These are phyloP conservation scores for Thalassoma bifasciatum DNA, from an alignment of 2,113 vertebrate genomes.

Conservation along the genomic window DNA sequence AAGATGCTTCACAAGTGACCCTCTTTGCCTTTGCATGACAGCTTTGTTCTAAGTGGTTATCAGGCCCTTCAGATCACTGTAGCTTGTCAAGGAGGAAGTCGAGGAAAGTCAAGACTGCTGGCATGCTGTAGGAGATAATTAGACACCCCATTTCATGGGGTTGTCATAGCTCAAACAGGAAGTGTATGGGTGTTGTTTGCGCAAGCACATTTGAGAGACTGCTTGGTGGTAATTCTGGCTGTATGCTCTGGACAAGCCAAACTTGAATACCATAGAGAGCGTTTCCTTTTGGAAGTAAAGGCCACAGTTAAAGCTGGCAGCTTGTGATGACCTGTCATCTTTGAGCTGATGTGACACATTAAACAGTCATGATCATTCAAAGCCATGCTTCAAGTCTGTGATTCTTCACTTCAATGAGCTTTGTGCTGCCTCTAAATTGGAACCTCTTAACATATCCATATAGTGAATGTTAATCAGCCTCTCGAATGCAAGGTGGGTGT, in stretches of 20 bases:
- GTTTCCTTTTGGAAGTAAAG: constrained; percentile 14
- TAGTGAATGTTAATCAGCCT: constrained; percentile 26
- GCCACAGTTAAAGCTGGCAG: constrained; percentile 26
- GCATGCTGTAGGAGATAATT: constrained; percentile 65
- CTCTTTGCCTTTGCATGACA: constrained; percentile 6
- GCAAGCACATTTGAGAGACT: constrained; percentile 13
- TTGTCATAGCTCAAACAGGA: constrained; percentile 33
- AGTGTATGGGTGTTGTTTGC: constrained; percentile 48
- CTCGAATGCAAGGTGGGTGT: constrained; percentile 37
- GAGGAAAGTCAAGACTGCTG: constrained; percentile 39
- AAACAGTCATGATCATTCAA: constrained; percentile 45
- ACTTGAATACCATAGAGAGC: neutral
- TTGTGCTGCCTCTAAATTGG: constrained; percentile 27
- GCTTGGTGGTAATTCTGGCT: constrained; percentile 32
- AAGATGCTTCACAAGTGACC: constrained; percentile 34
- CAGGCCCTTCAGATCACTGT: constrained; percentile 55
- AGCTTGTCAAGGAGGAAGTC: constrained; percentile 62
- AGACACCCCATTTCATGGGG: constrained; percentile 66
- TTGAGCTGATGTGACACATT: constrained; percentile 26
- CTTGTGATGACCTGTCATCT: constrained; percentile 35
- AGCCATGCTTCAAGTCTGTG: constrained; percentile 13
- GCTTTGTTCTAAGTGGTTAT: constrained; percentile 38
- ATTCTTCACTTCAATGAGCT: constrained; percentile 28
- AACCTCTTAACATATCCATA: constrained; percentile 33
- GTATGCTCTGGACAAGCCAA: constrained; percentile 32